phyloP scores from a whole-genome alignment of 2,888 invertebrate species.

The Drosophila rellima region DNA sequence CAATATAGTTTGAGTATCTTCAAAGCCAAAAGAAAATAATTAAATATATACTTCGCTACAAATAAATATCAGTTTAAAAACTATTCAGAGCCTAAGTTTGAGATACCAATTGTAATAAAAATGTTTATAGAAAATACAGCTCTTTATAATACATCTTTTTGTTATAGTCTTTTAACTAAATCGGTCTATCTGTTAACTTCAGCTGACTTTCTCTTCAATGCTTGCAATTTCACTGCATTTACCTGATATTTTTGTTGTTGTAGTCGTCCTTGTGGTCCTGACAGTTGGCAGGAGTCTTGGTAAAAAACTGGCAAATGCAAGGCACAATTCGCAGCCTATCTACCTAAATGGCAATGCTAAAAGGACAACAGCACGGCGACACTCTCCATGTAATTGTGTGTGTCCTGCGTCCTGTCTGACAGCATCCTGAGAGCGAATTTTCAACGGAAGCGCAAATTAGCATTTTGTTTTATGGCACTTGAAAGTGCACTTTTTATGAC shows the following conservation, averaged over 20 bases:
- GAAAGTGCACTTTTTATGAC: slow-evolving; percentile 62
- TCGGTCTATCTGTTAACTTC: not conserved
- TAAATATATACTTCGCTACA: not conserved
- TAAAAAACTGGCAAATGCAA: slow-evolving; percentile 78
- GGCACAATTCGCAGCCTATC: slow-evolving; percentile 42
- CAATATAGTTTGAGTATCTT: too few relatives aligned
- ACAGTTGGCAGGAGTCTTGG: slow-evolving; percentile 51
- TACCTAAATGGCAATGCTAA: slow-evolving; percentile 64
- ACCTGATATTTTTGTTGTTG: slow-evolving; percentile 47
- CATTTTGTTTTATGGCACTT: slow-evolving; percentile 67
- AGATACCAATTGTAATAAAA: too few relatives aligned
- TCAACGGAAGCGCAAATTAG: slow-evolving; percentile 78
- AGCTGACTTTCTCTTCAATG: not conserved
- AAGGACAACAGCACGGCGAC: slow-evolving; percentile 16
- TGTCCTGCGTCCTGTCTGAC: slow-evolving; percentile 53
- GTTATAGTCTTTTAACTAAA: not conserved
- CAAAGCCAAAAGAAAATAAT: not conserved
- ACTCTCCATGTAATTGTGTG: not conserved
- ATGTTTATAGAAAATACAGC: too few relatives aligned
- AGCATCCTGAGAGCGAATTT: slow-evolving; percentile 70
- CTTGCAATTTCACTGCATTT: slow-evolving; percentile 41
- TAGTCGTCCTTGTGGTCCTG: slow-evolving; percentile 15
- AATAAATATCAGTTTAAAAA: not conserved
- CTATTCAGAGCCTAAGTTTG: not conserved
- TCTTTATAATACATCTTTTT: not conserved